Conservation (phyloP, 92 coral and sea anemone species). For the Porites lobata region DNA sequence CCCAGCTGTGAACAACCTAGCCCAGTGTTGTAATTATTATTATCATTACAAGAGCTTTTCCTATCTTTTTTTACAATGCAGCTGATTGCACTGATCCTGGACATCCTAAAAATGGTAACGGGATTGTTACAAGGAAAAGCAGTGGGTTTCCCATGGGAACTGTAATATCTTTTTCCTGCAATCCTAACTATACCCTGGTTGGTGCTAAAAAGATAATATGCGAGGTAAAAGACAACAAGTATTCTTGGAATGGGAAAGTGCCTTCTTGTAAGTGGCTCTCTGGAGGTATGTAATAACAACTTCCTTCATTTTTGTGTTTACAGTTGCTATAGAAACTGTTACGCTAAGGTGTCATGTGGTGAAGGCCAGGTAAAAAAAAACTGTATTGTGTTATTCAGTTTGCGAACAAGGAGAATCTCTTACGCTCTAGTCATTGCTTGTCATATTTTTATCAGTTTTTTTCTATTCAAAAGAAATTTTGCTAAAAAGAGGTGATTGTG, state of each 20-base stretch:
- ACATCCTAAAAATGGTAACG: conserved; percentile 6
- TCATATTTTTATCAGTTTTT: too few species aligned
- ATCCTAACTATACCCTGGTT: conserved; percentile 42
- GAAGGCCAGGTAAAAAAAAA: too few species aligned
- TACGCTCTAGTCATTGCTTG: too few species aligned
- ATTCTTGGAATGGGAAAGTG: conserved; percentile 70
- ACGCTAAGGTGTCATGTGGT: too few species aligned
- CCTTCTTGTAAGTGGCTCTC: conserved; percentile 50
- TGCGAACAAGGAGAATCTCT: too few species aligned
- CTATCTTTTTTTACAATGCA: neutral
- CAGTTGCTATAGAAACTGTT: conserved; percentile 4
- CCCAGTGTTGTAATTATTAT: neutral
- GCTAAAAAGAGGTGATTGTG: too few species aligned
- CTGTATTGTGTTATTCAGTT: too few species aligned
- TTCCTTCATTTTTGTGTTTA: neutral
- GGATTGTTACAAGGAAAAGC: neutral
- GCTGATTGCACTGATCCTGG: conserved; percentile 46
- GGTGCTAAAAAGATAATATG: conserved; percentile 76
- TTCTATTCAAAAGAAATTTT: too few species aligned
- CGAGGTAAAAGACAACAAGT: neutral
- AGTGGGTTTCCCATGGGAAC: conserved; percentile 26
- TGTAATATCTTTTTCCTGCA: conserved; percentile 16
- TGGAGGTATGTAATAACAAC: conserved; percentile 40
- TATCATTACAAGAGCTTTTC: too few species aligned
- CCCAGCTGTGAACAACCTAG: too few species aligned